Conservation (phyloP, 2,797 vertebrate genomes). For the Schizopygopsis pylzovi region DNA sequence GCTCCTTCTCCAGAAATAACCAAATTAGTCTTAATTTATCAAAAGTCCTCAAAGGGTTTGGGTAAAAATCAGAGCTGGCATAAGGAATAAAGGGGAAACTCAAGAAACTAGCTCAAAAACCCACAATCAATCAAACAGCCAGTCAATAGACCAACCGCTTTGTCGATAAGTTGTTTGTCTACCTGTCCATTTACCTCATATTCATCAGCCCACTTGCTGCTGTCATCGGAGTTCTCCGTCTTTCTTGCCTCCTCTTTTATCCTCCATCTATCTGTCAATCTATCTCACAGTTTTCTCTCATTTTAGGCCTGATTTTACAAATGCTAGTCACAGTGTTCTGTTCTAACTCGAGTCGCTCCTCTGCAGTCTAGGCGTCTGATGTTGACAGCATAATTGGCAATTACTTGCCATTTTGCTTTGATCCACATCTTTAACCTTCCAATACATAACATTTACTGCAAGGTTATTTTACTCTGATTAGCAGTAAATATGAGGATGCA, state of each 20-base stretch:
- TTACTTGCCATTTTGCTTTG: constrained; percentile 52
- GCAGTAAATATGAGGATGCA: constrained; percentile 30
- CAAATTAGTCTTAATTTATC: constrained; percentile 37
- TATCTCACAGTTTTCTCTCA: not conserved
- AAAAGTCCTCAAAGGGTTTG: constrained; percentile 6
- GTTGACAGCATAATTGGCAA: constrained; percentile 57
- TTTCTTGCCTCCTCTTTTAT: constrained; percentile 14
- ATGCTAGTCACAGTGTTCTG: constrained; percentile 40
- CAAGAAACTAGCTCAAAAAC: constrained; percentile 26
- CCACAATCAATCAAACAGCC: constrained; percentile 17
- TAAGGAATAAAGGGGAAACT: constrained; percentile 24
- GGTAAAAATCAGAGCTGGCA: constrained; percentile 21
- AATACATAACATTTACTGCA: constrained; percentile 32
- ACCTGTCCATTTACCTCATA: constrained; percentile 45
- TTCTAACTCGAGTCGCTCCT: constrained; percentile 25
- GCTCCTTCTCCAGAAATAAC: constrained; percentile 34
- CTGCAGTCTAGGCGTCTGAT: constrained; percentile 36
- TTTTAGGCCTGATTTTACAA: constrained; percentile 21
- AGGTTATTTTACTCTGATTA: constrained; percentile 40
- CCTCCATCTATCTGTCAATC: not conserved
- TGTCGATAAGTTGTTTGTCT: constrained; percentile 46
- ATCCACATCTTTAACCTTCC: constrained; percentile 49
- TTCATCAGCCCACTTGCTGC: constrained; percentile 20
- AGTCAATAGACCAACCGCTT: constrained; percentile 39
- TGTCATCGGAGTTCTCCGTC: not conserved